Base-by-base conservation (phyloP, 2,888 invertebrate species). In the Noctua janthe region DNA sequence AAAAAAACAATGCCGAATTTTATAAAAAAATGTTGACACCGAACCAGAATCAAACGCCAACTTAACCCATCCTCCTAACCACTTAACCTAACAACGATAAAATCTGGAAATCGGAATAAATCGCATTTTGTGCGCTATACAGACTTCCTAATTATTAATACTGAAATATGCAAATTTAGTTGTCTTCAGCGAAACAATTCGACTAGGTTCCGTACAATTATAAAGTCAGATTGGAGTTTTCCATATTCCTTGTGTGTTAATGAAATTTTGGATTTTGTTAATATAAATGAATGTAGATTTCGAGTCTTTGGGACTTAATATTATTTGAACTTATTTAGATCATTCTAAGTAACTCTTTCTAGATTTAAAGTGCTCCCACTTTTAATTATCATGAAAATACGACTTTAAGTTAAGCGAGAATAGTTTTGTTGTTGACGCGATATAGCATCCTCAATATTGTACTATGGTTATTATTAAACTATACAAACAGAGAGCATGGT, bases 151-250 rank as follows among this genome's bases (percentile, higher is more conserved):
- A 95, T 95, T 95, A 95, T 94, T 94, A 95, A 94, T 94, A 95
- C 91, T 91, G 94, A 92, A 95, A 94, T 96, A 96, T 96, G 96
- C 96, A 95, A 96, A 96, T 93, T 95, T 94, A 93, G 94, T 94
- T 94, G 94, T 95, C 94, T 95, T 83, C 75, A 64, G 82, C 78
- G 67, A 29, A 47, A 73, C 72, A 77, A 92, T 93, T 91, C 90
- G 87, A 91, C 89, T 89, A 86, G 88, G 90, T 89, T 87, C 89
- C 87, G 86, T 88, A 89, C 90, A 95, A 96, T 96, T 96, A 96
- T 93, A 96, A 96, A 94, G 96, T 96, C 94, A 96, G 94, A 96
- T 96, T 94, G 92, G 84, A 91, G 90, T 94, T 94, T 94, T 95
- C 93, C 93, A 94, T 94, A 94, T 93, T 94, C 92, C 87, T 91